Conservation (phyloP, 2,113 vertebrate genomes). For the Balaenoptera acutorostrata region DNA sequence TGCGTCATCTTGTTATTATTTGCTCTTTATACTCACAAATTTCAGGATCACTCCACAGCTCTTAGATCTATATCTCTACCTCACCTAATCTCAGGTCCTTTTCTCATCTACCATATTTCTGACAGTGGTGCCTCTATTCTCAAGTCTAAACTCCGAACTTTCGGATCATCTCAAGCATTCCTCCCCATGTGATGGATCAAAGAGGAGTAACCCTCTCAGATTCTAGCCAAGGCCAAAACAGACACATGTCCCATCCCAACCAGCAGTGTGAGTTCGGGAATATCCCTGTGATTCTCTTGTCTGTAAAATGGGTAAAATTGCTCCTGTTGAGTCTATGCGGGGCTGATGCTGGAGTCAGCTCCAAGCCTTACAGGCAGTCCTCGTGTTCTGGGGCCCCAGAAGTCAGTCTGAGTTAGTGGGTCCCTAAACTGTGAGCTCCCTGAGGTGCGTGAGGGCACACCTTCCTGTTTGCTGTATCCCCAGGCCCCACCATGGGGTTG, state of each 20-base stretch:
- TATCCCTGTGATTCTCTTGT: neutral
- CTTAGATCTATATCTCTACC: neutral
- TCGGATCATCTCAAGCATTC: neutral
- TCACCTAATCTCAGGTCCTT: neutral
- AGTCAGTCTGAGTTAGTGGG: neutral
- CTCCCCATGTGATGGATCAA: neutral
- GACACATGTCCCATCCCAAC: neutral
- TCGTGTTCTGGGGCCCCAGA: neutral
- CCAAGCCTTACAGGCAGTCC: neutral
- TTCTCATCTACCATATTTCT: neutral
- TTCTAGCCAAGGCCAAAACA: neutral
- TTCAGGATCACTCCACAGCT: neutral
- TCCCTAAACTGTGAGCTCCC: neutral
- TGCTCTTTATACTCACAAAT: neutral
- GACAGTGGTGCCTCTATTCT: neutral
- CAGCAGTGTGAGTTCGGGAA: neutral
- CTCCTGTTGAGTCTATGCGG: accelerated
- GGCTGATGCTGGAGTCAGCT: neutral
- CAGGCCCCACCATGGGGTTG: neutral
- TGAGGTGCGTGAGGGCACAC: accelerated
- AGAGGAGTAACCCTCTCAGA: neutral
- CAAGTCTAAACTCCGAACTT: neutral
- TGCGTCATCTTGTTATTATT: neutral
- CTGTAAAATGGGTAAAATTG: neutral
- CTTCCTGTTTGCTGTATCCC: neutral